Evolutionary conservation across 2,888 invertebrate species (phyloP), one percentile per base, ranked within the genome.

Genomic region (Stictocephala bisonia): DNA sequence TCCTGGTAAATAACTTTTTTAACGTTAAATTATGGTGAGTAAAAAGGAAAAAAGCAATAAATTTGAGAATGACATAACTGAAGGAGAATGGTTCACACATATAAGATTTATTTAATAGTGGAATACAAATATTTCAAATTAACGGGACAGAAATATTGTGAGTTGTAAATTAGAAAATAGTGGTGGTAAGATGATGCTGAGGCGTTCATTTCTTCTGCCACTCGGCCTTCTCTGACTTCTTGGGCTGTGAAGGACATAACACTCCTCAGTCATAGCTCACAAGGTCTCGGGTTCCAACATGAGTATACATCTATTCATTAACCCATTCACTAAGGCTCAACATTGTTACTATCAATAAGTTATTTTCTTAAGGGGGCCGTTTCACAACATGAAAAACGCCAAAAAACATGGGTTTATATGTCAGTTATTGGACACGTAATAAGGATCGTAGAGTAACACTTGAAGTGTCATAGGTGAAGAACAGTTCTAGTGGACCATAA

Each of bases 181-280:
- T 44, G 27, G 24, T 15, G 44, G 15, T 1, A 64, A 22, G 73
- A 51, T 58, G 64, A 68, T 48, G 76, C 75, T 75, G 58, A 73
- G 72, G n/a, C 60, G 72, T 69, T 79, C 76, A 89, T 87, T 89
- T 89, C 88, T 89, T 89, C 86, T 89, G 80, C 89, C 90, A 90
- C 84, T 90, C 89, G 85, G 90, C 89, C 83, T 90, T 90, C 88
- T 91, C 91, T 83, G 90, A 89, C 84, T 91, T 91, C 89, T 91
- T 91, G 82, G 90, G 89, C 91, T 92, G 91, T 88, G 83, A 48
- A 60, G 56, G 70, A 70, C 72, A 41, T 67, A 74, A 76, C 72
- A 22, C 51, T 18, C 60, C 40, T 60, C 35, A 60, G 40, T 60
- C 11, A 31, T 11, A 31, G n/a, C n/a, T n/a, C n/a, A n/a, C n/a